Evolutionary conservation across 2,888 invertebrate species (phyloP), one percentile per base, ranked within the genome.

Genomic region (Yponomeuta plumbellus): DNA sequence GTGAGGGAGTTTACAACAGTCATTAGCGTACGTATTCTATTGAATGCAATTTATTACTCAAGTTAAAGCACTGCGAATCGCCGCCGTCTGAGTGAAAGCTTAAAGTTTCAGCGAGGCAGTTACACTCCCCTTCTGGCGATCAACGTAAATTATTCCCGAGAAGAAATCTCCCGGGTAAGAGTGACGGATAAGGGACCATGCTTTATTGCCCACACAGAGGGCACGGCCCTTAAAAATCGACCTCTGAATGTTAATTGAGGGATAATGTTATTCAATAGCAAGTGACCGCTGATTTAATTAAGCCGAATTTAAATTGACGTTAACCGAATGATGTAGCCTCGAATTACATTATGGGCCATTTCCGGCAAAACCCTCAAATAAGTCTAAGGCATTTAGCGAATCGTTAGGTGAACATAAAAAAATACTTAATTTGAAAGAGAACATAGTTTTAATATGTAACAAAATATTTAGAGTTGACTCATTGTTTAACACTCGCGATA

Each of bases 71-170:
- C 83, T 84, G 83, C 81, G 86, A 86, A 84, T 86, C 86, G 83
- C 82, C 81, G 81, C 83, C 80, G 80, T 83, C 84, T 85, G 85
- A 88, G 84, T 85, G 86, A 86, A 88, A 87, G 88, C 89, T 89
- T 88, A 88, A 90, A 90, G 89, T 89, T 90, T 89, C 88, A 87
- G 85, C 86, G 81, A 87, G 86, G 88, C 88, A 88, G 88, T 89
- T 86, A 85, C 87, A 84, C 84, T 86, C 86, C 88, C 88, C 88
- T 85, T 86, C 84, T 79, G 82, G 74, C 88, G 90, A 90, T 89
- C 90, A 86, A 86, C 88, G 90, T 91, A 88, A 91, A 91, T 90
- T 91, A 91, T 88, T 88, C 88, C 83, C 84, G 81, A 85, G 87
- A 89, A 89, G 88, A 88, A 89, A 89, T 88, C 88, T 88, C 89